Evolutionary conservation across 1,140 invertebrate species (phyloP).

Genomic region (Sinonovacula constricta): DNA sequence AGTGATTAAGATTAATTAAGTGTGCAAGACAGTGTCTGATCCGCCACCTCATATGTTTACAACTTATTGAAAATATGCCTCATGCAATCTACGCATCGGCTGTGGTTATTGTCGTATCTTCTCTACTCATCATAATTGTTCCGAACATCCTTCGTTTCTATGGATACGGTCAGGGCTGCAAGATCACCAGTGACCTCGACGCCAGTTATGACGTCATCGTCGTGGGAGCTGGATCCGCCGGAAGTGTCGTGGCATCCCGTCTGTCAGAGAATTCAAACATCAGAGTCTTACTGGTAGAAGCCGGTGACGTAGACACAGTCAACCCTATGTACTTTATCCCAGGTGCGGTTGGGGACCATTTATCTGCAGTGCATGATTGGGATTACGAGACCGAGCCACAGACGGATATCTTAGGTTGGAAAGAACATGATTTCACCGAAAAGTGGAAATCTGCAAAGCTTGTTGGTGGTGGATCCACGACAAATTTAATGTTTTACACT

Average conservation of each 20-base stretch:
- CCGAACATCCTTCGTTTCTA: too few species aligned
- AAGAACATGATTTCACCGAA: slow-evolving; percentile 89
- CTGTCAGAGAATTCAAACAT: slow-evolving; percentile 86
- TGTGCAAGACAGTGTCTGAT: too few species aligned
- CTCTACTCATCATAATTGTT: too few species aligned
- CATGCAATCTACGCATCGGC: too few species aligned
- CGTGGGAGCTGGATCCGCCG: slow-evolving; percentile 94
- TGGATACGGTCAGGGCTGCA: too few species aligned
- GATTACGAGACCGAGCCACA: slow-evolving; percentile 94
- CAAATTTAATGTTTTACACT: slow-evolving; percentile 84
- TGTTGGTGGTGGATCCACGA: slow-evolving; percentile 16
- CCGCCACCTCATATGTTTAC: too few species aligned
- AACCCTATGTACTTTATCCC: slow-evolving; percentile 84
- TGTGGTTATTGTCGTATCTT: too few species aligned
- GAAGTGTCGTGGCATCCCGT: slow-evolving; percentile 93
- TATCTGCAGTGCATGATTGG: slow-evolving; percentile 86
- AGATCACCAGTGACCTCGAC: too few species aligned
- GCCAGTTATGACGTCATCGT: slow-evolving; percentile 19
- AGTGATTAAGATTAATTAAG: too few species aligned
- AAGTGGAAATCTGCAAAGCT: slow-evolving; percentile 87
- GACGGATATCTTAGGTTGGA: too few species aligned
- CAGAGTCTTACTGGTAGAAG: slow-evolving; percentile 91
- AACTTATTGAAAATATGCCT: too few species aligned
- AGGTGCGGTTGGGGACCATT: slow-evolving; percentile 17
- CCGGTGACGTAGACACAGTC: slow-evolving; percentile 93